A percentile compares a stretch with the other conserved stretches of the same genome.
Conservation (phyloP, 2,797 vertebrate genomes). For the Sciurus vulgaris region DNA sequence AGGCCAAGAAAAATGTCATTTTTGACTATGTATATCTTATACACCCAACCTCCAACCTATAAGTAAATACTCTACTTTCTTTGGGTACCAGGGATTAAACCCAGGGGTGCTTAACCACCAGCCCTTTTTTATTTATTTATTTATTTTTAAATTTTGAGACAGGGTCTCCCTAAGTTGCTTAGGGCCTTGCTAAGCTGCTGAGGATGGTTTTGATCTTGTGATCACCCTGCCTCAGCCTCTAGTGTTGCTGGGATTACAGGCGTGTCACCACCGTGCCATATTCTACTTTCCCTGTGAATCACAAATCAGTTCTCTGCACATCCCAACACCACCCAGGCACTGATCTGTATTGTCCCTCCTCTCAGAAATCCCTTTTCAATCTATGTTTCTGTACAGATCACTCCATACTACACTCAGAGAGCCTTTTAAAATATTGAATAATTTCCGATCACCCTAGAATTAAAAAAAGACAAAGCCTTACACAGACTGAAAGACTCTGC, state of each 20-base stretch:
- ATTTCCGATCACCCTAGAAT: not conserved
- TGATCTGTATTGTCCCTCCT: not conserved
- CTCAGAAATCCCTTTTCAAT: not conserved
- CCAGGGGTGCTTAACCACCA: no score
- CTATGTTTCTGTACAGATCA: not conserved
- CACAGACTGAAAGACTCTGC: not conserved
- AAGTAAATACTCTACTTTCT: not conserved
- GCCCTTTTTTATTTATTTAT: no score
- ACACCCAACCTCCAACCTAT: not conserved
- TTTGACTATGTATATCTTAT: not conserved
- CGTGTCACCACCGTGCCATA: no score
- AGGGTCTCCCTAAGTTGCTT: no score
- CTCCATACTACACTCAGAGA: not conserved
- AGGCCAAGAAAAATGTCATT: not conserved
- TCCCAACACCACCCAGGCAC: not conserved
- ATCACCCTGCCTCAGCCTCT: no score
- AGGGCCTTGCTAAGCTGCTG: no score
- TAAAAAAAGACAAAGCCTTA: not conserved
- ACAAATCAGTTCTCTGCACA: not conserved
- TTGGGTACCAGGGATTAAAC: no score
- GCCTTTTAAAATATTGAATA: not conserved
- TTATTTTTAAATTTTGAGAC: no score
- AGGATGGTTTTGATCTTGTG: no score
- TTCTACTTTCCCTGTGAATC: not conserved
- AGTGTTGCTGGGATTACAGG: no score